These are phyloP conservation scores for Hylia prasina DNA, from an alignment of 2,113 vertebrate genomes.

Conservation along the genomic window DNA sequence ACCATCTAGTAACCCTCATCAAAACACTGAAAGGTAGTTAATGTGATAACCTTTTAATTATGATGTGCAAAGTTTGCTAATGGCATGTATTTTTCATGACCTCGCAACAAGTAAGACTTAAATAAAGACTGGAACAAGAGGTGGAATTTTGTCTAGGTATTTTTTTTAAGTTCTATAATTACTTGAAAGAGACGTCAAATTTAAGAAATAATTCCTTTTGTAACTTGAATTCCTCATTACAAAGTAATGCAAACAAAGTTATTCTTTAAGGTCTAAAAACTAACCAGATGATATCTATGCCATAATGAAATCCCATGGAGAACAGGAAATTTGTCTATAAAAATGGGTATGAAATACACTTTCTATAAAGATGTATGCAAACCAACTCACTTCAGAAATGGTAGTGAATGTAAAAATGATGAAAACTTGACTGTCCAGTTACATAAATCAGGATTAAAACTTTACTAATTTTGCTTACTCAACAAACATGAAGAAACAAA, in stretches of 20 bases:
- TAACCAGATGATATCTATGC: not conserved
- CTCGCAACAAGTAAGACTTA: not conserved
- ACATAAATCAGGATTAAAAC: not conserved
- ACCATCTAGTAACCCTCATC: not conserved
- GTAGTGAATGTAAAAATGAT: not conserved
- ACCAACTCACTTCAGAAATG: not conserved
- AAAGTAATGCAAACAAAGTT: not conserved
- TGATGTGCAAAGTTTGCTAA: not conserved
- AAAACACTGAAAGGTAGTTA: not conserved
- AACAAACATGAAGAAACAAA: not conserved
- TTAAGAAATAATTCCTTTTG: not conserved
- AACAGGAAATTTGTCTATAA: not conserved
- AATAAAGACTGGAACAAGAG: not conserved
- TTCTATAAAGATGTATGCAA: not conserved
- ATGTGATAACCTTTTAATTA: not conserved
- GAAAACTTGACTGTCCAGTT: not conserved
- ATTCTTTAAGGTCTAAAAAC: not conserved
- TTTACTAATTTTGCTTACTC: not conserved
- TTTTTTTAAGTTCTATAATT: not conserved
- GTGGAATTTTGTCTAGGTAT: not conserved
- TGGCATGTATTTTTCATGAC: not conserved
- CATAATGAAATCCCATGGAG: not conserved
- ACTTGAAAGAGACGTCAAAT: not conserved
- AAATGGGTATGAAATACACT: not conserved
- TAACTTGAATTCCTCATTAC: not conserved